Conservation (phyloP, 2,113 vertebrate species). For the Syrmaticus mikado region DNA sequence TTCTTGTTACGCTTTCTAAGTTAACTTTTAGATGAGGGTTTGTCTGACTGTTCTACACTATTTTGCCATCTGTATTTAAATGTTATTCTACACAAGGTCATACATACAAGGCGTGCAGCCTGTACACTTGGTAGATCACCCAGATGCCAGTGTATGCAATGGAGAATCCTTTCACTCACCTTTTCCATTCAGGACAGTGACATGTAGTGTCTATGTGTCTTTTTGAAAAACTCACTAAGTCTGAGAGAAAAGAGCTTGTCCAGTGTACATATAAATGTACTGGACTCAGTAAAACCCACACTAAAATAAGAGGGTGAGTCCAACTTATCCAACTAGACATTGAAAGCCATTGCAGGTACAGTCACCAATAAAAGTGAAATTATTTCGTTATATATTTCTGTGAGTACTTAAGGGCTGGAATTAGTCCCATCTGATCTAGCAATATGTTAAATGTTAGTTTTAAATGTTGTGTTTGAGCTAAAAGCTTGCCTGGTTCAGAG, state of each 20-base stretch:
- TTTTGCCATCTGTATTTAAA: background rate
- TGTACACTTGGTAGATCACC: background rate
- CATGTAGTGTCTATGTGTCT: background rate
- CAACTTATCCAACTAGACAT: background rate
- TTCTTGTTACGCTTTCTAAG: background rate
- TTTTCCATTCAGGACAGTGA: background rate
- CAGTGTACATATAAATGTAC: background rate
- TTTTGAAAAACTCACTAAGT: background rate
- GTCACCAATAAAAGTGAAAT: background rate
- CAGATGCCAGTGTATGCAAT: background rate
- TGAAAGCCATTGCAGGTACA: background rate
- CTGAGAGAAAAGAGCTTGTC: background rate
- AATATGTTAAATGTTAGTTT: conserved; percentile 13
- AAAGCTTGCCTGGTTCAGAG: background rate
- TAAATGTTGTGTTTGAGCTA: background rate
- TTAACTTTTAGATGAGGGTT: background rate
- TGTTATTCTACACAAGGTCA: background rate
- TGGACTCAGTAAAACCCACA: background rate
- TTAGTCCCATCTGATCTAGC: conserved; percentile 26
- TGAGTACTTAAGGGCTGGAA: background rate
- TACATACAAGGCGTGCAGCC: background rate
- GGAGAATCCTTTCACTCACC: background rate
- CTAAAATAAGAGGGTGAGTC: background rate
- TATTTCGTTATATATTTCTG: background rate
- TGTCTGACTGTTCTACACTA: background rate